phyloP scores from a whole-genome alignment of 2,113 vertebrate species.

The Peromyscus maniculatus region DNA sequence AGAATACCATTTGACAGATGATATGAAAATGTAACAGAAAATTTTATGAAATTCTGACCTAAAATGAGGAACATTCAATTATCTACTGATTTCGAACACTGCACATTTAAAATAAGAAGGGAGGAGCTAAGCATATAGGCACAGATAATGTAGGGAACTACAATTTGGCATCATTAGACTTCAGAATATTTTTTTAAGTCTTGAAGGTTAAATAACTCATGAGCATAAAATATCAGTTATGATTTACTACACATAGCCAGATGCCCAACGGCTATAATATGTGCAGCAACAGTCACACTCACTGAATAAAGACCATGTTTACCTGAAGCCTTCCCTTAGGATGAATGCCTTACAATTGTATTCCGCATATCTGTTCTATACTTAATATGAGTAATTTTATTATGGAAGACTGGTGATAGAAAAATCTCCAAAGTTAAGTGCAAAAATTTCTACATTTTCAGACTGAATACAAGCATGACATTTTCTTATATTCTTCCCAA shows the following conservation, averaged over 20 bases:
- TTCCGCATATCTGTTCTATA: neutral
- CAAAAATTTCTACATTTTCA: neutral
- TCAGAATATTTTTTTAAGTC: neutral
- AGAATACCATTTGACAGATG: neutral
- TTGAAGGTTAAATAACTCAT: constrained; percentile 2
- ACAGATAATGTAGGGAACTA: neutral
- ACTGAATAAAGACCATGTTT: neutral
- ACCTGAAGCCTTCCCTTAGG: neutral
- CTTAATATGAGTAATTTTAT: neutral
- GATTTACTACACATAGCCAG: neutral
- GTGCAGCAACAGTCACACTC: neutral
- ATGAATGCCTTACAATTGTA: neutral
- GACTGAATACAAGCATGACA: neutral
- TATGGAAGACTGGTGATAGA: neutral
- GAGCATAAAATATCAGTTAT: neutral
- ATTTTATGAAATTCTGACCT: neutral
- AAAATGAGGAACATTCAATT: constrained; percentile 20
- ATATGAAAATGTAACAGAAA: neutral
- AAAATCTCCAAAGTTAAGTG: neutral
- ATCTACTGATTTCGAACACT: neutral
- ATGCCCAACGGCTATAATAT: neutral
- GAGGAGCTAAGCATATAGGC: neutral
- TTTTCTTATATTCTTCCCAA: neutral
- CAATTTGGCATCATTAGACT: neutral
- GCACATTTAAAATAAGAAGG: neutral